Evolutionary conservation across 30 jellyfish, hydroid and myxozoan species (phyloP).

Genomic region (Nemopilema nomurai): DNA sequence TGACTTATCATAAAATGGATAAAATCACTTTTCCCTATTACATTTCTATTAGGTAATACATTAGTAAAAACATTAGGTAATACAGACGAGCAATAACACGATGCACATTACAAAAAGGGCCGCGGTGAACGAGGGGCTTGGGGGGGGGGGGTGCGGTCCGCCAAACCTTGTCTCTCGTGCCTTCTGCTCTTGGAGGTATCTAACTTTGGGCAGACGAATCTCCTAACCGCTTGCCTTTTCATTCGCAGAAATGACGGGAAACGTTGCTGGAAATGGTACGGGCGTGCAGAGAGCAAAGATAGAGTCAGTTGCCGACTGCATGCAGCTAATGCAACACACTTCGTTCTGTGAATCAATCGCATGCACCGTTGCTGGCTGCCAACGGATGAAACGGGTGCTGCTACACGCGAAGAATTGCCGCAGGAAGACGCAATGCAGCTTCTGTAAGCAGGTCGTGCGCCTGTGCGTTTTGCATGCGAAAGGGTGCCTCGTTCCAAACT

Average conservation of each 20-base stretch:
- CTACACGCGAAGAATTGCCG: constrained; percentile 45
- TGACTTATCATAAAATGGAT: no score
- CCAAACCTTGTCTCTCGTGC: no score
- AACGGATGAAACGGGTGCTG: constrained; percentile 12
- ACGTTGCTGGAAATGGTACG: neutral
- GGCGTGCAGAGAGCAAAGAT: constrained; percentile 5
- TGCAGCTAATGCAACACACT: constrained; percentile 42
- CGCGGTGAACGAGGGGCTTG: no score
- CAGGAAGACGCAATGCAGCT: constrained; percentile 29
- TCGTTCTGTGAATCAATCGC: constrained; percentile 18
- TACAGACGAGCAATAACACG: no score
- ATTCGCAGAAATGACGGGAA: constrained; percentile 9
- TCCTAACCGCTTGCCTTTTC: neutral
- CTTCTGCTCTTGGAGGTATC: no score
- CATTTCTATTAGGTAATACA: no score
- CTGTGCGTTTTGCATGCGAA: constrained; percentile 54
- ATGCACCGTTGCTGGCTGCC: constrained; percentile 50
- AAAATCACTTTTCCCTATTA: no score
- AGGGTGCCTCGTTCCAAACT: constrained; percentile 22
- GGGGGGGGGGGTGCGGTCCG: no score
- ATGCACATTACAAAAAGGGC: no score
- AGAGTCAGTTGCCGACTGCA: constrained; percentile 33
- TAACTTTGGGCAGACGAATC: no score
- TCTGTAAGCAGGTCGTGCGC: constrained; percentile 44
- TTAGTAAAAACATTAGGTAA: no score